These are phyloP conservation scores for Arenicola marina DNA, from an alignment of 2,888 invertebrate genomes.

Conservation along the genomic window DNA sequence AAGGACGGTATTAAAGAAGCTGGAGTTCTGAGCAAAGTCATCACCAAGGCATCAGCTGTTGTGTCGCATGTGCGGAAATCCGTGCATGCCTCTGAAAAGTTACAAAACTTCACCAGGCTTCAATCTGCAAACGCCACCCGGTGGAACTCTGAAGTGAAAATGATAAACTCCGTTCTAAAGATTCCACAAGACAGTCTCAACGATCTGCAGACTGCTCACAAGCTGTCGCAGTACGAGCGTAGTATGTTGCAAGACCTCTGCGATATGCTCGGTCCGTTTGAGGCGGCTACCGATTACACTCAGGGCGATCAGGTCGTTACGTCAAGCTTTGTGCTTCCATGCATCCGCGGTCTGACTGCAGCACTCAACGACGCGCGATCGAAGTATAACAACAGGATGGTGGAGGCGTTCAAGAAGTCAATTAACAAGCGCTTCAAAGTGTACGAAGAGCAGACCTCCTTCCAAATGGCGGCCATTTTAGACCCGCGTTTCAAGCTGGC, in stretches of 20 bases:
- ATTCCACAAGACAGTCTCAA: slow-evolving; percentile 3
- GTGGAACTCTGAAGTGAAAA: slow-evolving; percentile 3
- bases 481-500: slow-evolving; percentile 1
- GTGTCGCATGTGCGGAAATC: background rate
- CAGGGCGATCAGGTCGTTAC: background rate
- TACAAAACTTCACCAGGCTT: slow-evolving; percentile 1
- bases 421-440: background rate
- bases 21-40: background rate
- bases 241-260: slow-evolving; percentile 3
- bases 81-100: background rate
- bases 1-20: slow-evolving; percentile 1
- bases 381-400: background rate
- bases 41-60: slow-evolving; percentile 4
- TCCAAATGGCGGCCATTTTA: background rate
- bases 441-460: background rate
- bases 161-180: slow-evolving; percentile 6
- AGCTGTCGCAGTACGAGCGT: slow-evolving; percentile 3
- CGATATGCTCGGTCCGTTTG: background rate
- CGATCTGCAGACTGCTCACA: background rate
- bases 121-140: slow-evolving; percentile 1
- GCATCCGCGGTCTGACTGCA: background rate
- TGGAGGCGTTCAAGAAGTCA: background rate
- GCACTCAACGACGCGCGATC: background rate
- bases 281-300: background rate
- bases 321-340: background rate